phyloP scores from a whole-genome alignment of 2,888 invertebrate species.

The Invenusta paracnida region DNA sequence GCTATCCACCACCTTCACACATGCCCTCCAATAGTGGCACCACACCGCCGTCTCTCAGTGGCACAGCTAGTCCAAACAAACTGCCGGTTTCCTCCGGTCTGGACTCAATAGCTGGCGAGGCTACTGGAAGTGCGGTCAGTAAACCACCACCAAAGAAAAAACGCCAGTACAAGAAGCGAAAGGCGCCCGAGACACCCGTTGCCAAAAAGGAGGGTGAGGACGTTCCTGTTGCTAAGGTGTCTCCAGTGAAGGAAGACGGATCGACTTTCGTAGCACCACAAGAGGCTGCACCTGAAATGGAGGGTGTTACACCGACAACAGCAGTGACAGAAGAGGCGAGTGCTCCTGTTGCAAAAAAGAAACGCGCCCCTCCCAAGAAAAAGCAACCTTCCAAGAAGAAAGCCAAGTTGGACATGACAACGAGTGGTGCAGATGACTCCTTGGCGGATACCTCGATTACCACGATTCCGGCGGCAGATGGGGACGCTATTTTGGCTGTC shows the following conservation, averaged over 20 bases:
- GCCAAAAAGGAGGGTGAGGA: neutral
- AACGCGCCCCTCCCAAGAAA: neutral
- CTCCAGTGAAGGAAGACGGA: neutral
- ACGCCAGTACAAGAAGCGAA: conserved; percentile 3
- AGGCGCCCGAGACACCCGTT: neutral
- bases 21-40: neutral
- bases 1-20: neutral
- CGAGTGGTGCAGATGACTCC: neutral
- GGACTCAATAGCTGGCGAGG: neutral
- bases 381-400: conserved; percentile 18
- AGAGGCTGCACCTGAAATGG: neutral
- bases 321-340: neutral
- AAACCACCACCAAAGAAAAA: neutral
- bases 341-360: neutral
- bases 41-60: neutral
- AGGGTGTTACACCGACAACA: too few relatives aligned
- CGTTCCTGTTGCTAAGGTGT: neutral
- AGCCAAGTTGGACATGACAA: neutral
- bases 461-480: neutral
- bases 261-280: neutral
- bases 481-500: neutral
- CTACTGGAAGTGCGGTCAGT: too few relatives aligned
- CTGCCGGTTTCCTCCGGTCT: neutral
- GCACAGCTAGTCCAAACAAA: neutral
- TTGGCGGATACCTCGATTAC: neutral